A percentile compares a stretch with the other conserved stretches of the same genome.
These are phyloP conservation scores for Mamestra brassicae DNA, from an alignment of 2,888 invertebrate genomes.

Conservation along the genomic window DNA sequence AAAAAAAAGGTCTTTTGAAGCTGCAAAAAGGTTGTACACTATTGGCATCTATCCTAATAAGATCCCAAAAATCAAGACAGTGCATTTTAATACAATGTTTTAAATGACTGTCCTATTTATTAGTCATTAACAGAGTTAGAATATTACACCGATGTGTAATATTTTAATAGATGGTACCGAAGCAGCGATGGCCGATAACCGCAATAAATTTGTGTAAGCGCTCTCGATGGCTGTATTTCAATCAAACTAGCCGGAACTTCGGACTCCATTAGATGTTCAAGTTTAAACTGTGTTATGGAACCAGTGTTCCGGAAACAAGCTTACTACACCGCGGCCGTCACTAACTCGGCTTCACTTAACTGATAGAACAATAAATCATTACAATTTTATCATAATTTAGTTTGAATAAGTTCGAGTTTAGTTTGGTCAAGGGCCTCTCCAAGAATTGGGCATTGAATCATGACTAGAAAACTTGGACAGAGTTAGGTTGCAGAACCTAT, in stretches of 20 bases:
- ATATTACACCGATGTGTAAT: slow-evolving; percentile 44
- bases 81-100: no score
- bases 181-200: slow-evolving; percentile 25
- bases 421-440: no score
- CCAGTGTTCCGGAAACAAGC: slow-evolving; percentile 57
- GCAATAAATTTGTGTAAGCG: slow-evolving; percentile 51
- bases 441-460: no score
- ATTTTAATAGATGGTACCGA: slow-evolving; percentile 37
- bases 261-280: slow-evolving; percentile 55
- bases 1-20: no score
- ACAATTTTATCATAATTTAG: no score
- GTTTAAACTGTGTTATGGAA: slow-evolving; percentile 62
- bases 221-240: slow-evolving; percentile 50
- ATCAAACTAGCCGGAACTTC: slow-evolving; percentile 65
- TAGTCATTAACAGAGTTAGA: slow-evolving; percentile 38
- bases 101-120: no score
- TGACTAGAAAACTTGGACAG: no score
- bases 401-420: no score
- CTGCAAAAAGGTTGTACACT: no score
- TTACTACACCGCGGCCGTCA: not conserved
- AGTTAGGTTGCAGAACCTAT: no score
- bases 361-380: not conserved
- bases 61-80: no score
- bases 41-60: no score
- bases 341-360: not conserved